Conservation (phyloP, 2,797 vertebrate genomes). For the Alectoris magna region DNA sequence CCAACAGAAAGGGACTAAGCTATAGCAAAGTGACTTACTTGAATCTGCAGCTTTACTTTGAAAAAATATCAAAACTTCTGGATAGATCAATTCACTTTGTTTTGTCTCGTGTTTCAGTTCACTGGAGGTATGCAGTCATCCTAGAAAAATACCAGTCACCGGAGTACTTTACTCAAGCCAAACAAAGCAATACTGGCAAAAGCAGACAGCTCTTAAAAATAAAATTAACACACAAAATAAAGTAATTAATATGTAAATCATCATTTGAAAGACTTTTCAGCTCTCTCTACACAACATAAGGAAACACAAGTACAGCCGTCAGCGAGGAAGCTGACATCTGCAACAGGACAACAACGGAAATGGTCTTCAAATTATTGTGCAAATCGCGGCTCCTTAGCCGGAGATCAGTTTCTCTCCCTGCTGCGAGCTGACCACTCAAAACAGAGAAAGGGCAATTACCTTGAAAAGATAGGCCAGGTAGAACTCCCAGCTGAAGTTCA, state of each 20-base stretch:
- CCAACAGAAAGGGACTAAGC: not conserved
- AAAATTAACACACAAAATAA: conserved; percentile 39
- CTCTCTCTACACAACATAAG: not conserved
- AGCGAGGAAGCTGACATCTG: conserved; percentile 24
- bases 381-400: conserved; percentile 40
- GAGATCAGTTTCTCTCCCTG: conserved; percentile 16
- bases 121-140: not conserved
- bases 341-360: conserved; percentile 46
- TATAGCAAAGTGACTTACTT: not conserved
- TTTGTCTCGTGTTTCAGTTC: not conserved
- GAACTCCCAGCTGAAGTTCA: not conserved
- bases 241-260: conserved; percentile 29
- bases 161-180: accelerated
- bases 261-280: conserved; percentile 35
- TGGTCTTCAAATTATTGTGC: conserved; percentile 43
- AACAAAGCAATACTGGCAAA: not conserved
- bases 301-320: not conserved
- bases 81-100: not conserved
- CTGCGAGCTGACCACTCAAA: not conserved
- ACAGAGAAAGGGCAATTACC: not conserved
- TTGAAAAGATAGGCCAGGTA: conserved; percentile 15
- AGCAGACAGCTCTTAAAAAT: conserved; percentile 11
- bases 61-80: not conserved
- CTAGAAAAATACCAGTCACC: not conserved
- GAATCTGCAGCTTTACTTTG: not conserved